Base-by-base conservation (phyloP, 2,113 vertebrate species). In the Thamnophis sirtalis region DNA sequence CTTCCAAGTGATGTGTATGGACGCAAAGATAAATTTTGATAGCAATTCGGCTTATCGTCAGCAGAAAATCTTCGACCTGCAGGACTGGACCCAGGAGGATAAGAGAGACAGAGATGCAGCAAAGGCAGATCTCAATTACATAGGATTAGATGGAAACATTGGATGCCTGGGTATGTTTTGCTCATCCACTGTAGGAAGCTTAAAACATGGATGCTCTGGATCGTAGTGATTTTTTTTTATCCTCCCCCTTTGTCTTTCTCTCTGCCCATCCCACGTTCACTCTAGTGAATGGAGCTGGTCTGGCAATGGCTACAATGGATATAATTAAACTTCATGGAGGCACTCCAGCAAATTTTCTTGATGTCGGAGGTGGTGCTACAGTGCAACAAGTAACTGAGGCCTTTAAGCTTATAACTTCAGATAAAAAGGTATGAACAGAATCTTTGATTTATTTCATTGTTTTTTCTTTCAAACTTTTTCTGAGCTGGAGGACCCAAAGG, bases 241-340 rank as follows among this genome's bases (percentile, higher is more conserved):
- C 86, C 88, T 9, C 26, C 2, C 17, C 91, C 63, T 90, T n/a
- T 84, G 53, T 95, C 92, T 94, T 13, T 68, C 38, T 26, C 5
- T 33, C 87, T 90, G 93, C 1, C 84, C 63, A 93, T 95, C 93
- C 33, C 95, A 94, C 56, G 3, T 68, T 33, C 93, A 92, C 89
- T 86, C 93, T 50, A 99, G 99, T 99, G 15, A 99, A 99, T n/a
- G 99, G 99, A 73, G 99, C 99, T 22, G 99, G 99, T 91, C 96
- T 99, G 93, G 99, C 99, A 63, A 99, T 99, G 99, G 99, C 99
- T 89, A 99, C 99, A 92, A 99, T 99, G 99, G 99, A 99, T 97
- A 99, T 99, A 96, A 99, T 99, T 95, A 99, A 99, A 95, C 99
- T 99, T 56, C 99, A 99, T 9, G 99, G 99, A 1, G 99, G 99